Conservation (phyloP, 2,113 vertebrate species). For the Myrmecophaga tridactyla region DNA sequence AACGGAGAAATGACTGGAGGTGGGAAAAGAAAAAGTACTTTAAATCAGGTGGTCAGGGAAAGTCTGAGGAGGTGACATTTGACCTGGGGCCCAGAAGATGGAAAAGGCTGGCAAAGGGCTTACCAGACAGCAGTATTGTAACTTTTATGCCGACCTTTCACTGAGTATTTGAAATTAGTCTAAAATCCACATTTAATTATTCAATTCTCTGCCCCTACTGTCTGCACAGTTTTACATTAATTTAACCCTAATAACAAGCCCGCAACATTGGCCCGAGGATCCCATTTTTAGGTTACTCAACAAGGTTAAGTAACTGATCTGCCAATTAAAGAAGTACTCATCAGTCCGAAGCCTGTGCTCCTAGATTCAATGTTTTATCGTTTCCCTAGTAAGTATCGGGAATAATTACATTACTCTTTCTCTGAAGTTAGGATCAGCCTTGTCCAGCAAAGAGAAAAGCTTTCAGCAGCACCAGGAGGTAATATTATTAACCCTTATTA, state of each 20-base stretch:
- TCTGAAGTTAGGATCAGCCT: background rate
- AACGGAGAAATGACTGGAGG: background rate
- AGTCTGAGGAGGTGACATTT: background rate
- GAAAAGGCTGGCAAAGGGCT: background rate
- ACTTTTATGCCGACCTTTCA: background rate
- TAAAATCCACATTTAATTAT: background rate
- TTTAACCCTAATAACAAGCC: background rate
- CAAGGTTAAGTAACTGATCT: background rate
- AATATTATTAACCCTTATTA: background rate
- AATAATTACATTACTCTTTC: background rate
- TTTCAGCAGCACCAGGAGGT: background rate
- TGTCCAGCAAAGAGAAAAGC: background rate
- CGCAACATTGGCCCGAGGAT: background rate
- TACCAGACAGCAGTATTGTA: background rate
- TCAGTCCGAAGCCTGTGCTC: background rate
- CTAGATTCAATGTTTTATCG: background rate
- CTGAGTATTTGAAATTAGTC: background rate
- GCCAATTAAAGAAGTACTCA: background rate
- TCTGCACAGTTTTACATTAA: background rate
- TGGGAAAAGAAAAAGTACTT: background rate
- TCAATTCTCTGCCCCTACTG: background rate
- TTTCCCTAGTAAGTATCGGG: background rate
- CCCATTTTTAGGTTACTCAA: background rate
- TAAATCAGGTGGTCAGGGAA: background rate
- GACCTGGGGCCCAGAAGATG: background rate